Base-by-base conservation (phyloP, 1,140 invertebrate genomes). In the Chrysomallon squamiferum region DNA sequence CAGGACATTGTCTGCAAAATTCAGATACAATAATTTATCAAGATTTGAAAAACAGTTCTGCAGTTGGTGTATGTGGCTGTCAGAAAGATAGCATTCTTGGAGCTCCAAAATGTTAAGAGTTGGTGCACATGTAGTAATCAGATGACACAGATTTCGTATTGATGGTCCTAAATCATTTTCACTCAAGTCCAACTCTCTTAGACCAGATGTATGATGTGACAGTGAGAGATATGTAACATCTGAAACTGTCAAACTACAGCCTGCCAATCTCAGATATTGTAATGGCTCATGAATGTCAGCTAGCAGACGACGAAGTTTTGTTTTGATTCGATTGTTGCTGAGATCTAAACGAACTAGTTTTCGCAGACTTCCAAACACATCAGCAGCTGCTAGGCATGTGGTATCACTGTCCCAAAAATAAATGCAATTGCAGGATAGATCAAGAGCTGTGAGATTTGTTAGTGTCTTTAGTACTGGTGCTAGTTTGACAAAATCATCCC, bases 401-500 rank as follows among this genome's bases (percentile, higher is more conserved):
- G 52, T 59, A 25, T 72, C 65, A 62, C 69, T 58, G 11, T 70
- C 57, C 50, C 68, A 68, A 25, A 75, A 60, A 25, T 65, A 65
- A 47, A 82, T 76, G 63, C 62, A 70, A 66, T 82, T 82, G 66
- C 77, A 81, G 9, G 79, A 77, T 18, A 82, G 58, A 50, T 82
- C 80, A 33, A 82, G 70, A 2, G 76, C 72, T 29, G 71, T 75
- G 0, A 82, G 66, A 32, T 74, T 71, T 25, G 61, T 62, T 43
- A 79, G 65, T 11, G 59, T 69, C 47, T 71, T 49, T 7, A 82
- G 41, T 4, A 60, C 54, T 45, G 76, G 76, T 5, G 68, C 70
- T 52, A 82, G 35, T 9, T 64, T 60, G 29, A 72, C 64, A 45
- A 82, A 67, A 41, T 76, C 73, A 6, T 68, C 67, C 65, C 69